Conservation (phyloP, 2,888 invertebrate species). For the Arctia plantaginis region DNA sequence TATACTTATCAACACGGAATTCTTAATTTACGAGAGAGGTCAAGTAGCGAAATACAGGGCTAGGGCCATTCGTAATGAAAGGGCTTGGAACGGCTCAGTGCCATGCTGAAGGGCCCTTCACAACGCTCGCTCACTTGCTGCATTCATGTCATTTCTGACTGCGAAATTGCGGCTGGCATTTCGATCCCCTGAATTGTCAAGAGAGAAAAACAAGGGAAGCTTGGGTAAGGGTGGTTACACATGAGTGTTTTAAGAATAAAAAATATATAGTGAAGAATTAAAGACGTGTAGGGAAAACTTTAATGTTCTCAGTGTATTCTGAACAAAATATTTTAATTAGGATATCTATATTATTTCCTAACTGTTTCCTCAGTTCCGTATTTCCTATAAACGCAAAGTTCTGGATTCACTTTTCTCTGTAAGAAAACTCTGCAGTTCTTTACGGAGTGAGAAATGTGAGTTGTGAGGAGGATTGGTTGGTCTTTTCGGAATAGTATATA, state of each 20-base stretch:
- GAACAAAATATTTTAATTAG: neutral
- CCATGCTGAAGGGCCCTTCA: conserved; percentile 39
- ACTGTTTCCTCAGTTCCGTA: too few species aligned
- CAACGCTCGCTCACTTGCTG: conserved; percentile 49
- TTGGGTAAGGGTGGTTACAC: neutral
- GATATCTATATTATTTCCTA: neutral
- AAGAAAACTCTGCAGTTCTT: neutral
- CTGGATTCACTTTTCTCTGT: neutral
- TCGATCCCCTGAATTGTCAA: conserved; percentile 20
- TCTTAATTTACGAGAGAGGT: conserved; percentile 60
- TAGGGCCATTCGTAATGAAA: conserved; percentile 53
- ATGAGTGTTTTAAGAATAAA: neutral
- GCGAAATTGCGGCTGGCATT: conserved; percentile 29
- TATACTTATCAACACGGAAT: conserved; percentile 31
- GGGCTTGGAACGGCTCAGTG: conserved; percentile 43
- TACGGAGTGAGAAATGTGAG: neutral
- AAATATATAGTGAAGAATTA: neutral
- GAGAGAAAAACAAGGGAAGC: conserved; percentile 7
- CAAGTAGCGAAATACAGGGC: conserved; percentile 50
- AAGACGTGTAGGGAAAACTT: neutral
- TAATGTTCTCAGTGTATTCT: neutral
- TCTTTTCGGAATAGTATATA: neutral
- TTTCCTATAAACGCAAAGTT: neutral
- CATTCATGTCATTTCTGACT: conserved; percentile 47
- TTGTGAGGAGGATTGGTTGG: neutral